Base-by-base conservation (phyloP, 2,113 vertebrate species). In the Ptilorrhoa leucosticta region DNA sequence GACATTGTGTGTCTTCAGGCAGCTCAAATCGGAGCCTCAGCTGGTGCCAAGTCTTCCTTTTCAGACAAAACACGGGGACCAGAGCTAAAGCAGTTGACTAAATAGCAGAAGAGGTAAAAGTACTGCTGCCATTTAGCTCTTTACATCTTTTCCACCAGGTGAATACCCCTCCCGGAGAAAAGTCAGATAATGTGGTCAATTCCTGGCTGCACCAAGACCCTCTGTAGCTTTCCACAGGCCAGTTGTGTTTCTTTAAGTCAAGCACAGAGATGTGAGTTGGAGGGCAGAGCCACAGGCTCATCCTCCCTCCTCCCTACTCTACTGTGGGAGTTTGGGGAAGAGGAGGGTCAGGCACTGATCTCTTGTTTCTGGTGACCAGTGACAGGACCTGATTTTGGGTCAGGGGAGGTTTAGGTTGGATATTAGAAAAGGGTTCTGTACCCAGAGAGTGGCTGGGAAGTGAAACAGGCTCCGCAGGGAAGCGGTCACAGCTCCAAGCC, bases 391-490 rank as follows among this genome's bases (percentile, higher is more conserved):
- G 23, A 58, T 37, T 37, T 16, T 39, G 15, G 58, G 13, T 24
- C 9, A 16, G 15, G 5, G 6, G 15, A 37, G 7, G 3, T 10
- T 58, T 39, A 39, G 40, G 12, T 2, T 44, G 58, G 27, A 13
- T 44, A n/a, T 24, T 10, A 35, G 20, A 7, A 40, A 14, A 63
- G 24, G 1, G 3, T 48, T 35, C 48, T 58, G 73, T 19, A 33
- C 37, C 19, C 44, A 39, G 57, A 30, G 15, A 23, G 6, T 30
- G 15, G 4, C 0, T 58, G 15, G 19, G 23, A 5, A 10, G 4
- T n/a, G 28, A 15, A n/a, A 51, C 7, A 39, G 27, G 12, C 23
- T 81, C 5, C 19, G 10, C 18, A 58, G 12, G 18, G 19, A 27
- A 44, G 8, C 15, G 9, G 5, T 50, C 22, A 9, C 11, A 27